Evolutionary conservation across 2,797 vertebrate genomes (phyloP), one percentile per base, ranked within the genome.

Genomic region (Phataginus tetradactyla): DNA sequence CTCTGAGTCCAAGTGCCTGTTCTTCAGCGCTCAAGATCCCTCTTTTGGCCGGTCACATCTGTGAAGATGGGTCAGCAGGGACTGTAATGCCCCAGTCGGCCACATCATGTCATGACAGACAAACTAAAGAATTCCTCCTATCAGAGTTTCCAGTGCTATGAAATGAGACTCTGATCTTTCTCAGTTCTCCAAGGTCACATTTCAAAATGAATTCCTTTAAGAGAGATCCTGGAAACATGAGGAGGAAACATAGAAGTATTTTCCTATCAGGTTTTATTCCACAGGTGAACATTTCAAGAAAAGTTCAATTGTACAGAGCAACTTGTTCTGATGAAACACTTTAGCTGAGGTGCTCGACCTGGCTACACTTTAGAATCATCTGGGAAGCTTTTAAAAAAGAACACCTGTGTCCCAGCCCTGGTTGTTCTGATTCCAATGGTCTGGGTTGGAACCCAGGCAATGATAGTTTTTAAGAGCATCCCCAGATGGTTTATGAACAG

Each of bases 131-230:
- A 49, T n/a, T 45, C 27, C 37, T 64, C 51, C 4, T 69, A 14
- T 57, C 69, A 80, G 78, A 12, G 29, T 72, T 83, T 79, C 71
- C 32, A 11, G 29, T 63, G 12, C 59, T 59, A 1, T 49, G 77
- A 84, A 45, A 85, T 77, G 55, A 86, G 32, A 75, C 21, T 21
- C 4, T 66, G 37, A 13, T 64, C 66, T 90, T 85, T 53, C 53
- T 84, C 59, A 37, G 86, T 55, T 75, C 13, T 6, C 71, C 80
- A 84, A 53, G 55, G 68, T 91, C 29, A 61, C 17, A 45, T 69
- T 95, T 88, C 80, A 69, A 89, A 93, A 57, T 79, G 37, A 95
- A 80, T 71, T 39, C 49, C 85, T 81, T 92, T 71, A 53, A 61
- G 18, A 91, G 3, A 14, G 23, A 51, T 71, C 80, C 75, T 83